A percentile compares a stretch with the other conserved stretches of the same genome.
Evolutionary conservation across 53 echinoderm and acorn worm species (phyloP).

Genomic region (Apostichopus leukothele): DNA sequence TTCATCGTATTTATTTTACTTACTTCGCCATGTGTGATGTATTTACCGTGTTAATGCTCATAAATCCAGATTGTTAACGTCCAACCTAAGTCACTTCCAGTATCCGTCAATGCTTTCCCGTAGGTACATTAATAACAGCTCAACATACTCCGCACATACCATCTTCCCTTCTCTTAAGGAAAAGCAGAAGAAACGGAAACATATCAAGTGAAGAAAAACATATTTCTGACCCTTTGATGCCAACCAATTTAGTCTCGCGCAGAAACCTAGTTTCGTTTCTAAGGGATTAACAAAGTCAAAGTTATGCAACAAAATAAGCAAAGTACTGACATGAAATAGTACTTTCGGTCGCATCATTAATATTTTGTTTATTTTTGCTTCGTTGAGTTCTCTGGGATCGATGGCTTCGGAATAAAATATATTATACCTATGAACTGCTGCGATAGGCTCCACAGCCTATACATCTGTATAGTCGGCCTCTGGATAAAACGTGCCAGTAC

Average conservation of each 20-base stretch:
- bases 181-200: background rate
- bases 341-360: background rate
- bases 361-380: background rate
- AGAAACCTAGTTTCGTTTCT: too few relatives aligned
- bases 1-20: constrained; percentile 29
- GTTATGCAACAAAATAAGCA: constrained; percentile 13
- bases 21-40: background rate
- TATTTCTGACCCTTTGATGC: too few relatives aligned
- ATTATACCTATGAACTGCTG: too few relatives aligned
- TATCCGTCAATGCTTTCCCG: background rate
- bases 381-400: background rate
- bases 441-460: too few relatives aligned
- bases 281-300: background rate
- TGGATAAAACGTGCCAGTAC: too few relatives aligned
- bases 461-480: too few relatives aligned
- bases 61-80: constrained; percentile 26
- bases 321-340: background rate
- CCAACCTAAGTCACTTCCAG: background rate
- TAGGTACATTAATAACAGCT: constrained; percentile 4
- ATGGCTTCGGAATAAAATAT: too few relatives aligned
- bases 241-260: too few relatives aligned
- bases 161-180: background rate
- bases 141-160: constrained; percentile 2
- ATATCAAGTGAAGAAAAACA: background rate
- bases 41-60: constrained; percentile 16